phyloP scores from a whole-genome alignment of 92 coral and sea anemone genomes.

The Porites rus region DNA sequence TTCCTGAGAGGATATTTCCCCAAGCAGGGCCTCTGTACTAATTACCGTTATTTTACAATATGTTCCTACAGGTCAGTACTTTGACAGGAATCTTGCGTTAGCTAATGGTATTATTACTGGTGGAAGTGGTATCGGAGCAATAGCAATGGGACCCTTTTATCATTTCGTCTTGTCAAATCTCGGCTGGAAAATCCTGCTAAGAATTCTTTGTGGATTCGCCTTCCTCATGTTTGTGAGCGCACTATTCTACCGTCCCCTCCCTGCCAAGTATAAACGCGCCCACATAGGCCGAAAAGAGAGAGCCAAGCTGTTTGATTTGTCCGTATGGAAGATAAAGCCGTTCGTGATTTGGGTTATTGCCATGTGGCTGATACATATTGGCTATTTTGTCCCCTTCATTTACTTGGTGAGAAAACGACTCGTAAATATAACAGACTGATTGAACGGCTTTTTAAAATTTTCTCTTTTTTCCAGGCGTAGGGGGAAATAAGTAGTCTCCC shows the following conservation, averaged over 20 bases:
- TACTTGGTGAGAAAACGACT: constrained; percentile 72
- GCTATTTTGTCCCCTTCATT: constrained; percentile 94
- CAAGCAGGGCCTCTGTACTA: too few relatives aligned
- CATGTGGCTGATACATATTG: constrained; percentile 83
- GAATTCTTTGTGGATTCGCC: constrained; percentile 76
- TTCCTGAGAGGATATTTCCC: too few relatives aligned
- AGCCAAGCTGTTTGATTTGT: constrained; percentile 72
- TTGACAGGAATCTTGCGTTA: too few relatives aligned
- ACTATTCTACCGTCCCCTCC: constrained; percentile 83
- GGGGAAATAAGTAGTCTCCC: too few relatives aligned
- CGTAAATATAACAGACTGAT: too few relatives aligned
- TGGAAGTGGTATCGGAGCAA: constrained; percentile 86
- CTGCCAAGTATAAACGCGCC: constrained; percentile 47
- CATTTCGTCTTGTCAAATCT: constrained; percentile 70
- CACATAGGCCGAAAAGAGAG: background rate
- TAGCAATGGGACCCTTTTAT: constrained; percentile 87
- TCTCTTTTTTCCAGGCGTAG: too few relatives aligned
- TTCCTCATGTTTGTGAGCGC: constrained; percentile 74
- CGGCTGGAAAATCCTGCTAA: constrained; percentile 84
- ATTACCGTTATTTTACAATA: too few relatives aligned
- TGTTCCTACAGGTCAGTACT: too few relatives aligned
- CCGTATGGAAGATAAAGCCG: constrained; percentile 89
- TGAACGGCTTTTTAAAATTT: too few relatives aligned
- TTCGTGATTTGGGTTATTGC: constrained; percentile 90
- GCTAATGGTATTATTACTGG: constrained; percentile 92